A percentile compares a stretch with the other conserved stretches of the same genome.
Conservation (phyloP, 2,113 vertebrate species). For the Falco punctatus region DNA sequence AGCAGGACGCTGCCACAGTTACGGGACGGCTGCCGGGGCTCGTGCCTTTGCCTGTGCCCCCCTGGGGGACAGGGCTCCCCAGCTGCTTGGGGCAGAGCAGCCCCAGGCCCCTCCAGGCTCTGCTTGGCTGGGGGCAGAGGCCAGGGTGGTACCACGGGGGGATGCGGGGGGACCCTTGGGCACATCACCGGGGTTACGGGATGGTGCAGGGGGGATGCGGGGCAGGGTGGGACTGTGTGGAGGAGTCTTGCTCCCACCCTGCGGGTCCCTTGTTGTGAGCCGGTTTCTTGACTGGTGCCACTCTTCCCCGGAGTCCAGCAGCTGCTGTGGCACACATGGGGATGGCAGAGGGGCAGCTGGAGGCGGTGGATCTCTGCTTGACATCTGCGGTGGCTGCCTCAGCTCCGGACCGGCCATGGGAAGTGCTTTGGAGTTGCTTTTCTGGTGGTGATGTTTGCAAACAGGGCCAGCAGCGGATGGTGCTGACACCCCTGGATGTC, state of each 20-base stretch:
- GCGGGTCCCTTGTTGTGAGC: rapidly evolving
- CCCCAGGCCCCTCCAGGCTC: neutral
- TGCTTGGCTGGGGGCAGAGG: neutral
- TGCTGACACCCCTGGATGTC: neutral
- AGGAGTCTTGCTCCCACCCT: neutral
- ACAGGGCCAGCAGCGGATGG: rapidly evolving
- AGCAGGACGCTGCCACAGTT: neutral
- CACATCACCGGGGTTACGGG: rapidly evolving
- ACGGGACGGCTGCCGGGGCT: neutral
- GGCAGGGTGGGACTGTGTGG: neutral
- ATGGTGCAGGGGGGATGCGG: rapidly evolving
- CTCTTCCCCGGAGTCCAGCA: neutral
- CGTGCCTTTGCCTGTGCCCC: neutral
- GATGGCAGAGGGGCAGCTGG: neutral
- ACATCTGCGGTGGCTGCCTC: neutral
- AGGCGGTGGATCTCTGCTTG: neutral
- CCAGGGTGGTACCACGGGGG: too few species aligned
- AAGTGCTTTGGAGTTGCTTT: neutral
- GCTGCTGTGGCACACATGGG: rapidly evolving
- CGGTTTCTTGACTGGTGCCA: rapidly evolving
- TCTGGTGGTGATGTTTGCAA: neutral
- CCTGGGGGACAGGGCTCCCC: rapidly evolving
- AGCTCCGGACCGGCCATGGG: neutral
- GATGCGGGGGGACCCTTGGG: rapidly evolving
- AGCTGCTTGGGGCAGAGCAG: neutral